Conservation (phyloP, 2,113 vertebrate species). For the Hucho hucho region DNA sequence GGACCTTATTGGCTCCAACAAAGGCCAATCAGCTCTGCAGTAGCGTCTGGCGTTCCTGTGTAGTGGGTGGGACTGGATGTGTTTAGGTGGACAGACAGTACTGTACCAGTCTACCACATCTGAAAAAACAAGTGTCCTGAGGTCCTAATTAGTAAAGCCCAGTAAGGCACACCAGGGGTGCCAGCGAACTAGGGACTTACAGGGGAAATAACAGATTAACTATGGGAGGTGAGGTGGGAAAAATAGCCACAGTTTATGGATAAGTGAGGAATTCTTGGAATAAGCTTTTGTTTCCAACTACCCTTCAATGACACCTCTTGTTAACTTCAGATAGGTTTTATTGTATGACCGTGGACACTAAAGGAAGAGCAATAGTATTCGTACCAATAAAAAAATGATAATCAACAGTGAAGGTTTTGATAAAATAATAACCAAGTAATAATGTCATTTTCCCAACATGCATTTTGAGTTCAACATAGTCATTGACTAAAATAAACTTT, state of each 20-base stretch:
- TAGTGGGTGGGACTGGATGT: background rate
- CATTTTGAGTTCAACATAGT: background rate
- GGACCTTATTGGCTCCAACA: background rate
- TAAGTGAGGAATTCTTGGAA: background rate
- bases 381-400: too few relatives aligned
- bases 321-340: background rate
- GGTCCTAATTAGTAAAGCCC: slow-evolving; percentile 17
- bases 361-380: too few relatives aligned
- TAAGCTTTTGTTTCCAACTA: background rate
- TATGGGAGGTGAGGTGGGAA: background rate
- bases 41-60: background rate
- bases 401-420: background rate
- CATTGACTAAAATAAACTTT: background rate
- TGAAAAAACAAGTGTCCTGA: slow-evolving; percentile 1
- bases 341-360: too few relatives aligned
- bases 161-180: slow-evolving; percentile 4
- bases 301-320: background rate
- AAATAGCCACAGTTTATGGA: background rate
- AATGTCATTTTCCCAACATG: background rate
- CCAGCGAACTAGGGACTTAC: background rate
- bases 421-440: too few relatives aligned
- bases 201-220: slow-evolving; percentile 17
- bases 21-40: background rate
- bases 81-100: too few relatives aligned
- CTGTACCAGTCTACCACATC: slow-evolving; percentile 4